Base-by-base conservation (phyloP, 2,888 invertebrate species). In the Andrena marginata region DNA sequence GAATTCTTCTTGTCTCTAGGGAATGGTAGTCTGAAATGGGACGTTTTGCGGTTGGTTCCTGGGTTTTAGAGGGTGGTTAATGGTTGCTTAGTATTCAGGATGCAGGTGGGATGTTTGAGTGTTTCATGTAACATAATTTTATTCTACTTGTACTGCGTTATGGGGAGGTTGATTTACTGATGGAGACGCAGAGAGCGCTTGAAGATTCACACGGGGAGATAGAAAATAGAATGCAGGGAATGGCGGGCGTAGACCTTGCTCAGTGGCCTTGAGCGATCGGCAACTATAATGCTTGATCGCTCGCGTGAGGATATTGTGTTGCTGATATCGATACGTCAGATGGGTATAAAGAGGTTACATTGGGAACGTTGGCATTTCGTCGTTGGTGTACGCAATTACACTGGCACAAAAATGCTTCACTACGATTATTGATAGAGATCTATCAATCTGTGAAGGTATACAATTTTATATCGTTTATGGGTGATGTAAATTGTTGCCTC, bases 1-100 rank as follows among this genome's bases (percentile, higher is more conserved):
- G 85, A 68, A 93, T 87, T 64, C 90, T 85, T 69, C 92, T 87
- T 8, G 90, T 85, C 20, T 92, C 93, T 33, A 91, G 74, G 2
- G 90, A 89, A 29, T 91, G 89, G 0, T 86, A 89, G n/a, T 84
- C 89, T 85, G 70, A 2, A 31, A 1, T 2, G n/a, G 16, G 8
- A 4, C 13, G 5, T 31, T 42, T 60, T 31, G 23, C 7, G 20
- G 7, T 49, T 65, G 16, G 49, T 29, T 49, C 10, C 5, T 42
- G 13, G 20, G n/a, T n/a, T 54, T 54, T 20, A 54, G 20, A 23
- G 1, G n/a, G 54, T 10, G 54, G 20, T 13, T 16, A 42, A 20
- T 20, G 8, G 20, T 51, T 2, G 20, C 2, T 20, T 51, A 51
- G 51, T 8, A 51, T 51, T 20, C 20, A 51, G 20, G 7, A 20